These are phyloP conservation scores for Recurvirostra avosetta DNA, from an alignment of 2,113 vertebrate species.

Conservation along the genomic window DNA sequence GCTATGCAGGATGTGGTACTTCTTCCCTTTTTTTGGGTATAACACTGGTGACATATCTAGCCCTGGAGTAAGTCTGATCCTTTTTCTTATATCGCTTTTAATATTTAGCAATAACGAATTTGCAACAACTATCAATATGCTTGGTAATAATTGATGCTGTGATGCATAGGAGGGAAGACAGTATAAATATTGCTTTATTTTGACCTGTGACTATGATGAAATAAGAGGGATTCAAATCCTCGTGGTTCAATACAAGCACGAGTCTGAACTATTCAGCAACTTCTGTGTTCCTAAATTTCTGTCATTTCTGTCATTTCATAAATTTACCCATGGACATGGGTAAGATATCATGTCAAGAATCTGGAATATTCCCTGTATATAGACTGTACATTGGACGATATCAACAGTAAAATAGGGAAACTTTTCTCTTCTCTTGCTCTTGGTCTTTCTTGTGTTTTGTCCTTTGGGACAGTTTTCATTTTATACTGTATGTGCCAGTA, in stretches of 20 bases:
- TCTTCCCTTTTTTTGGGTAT: conserved; percentile 85
- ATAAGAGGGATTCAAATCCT: not conserved
- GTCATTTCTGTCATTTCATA: not conserved
- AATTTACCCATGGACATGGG: not conserved
- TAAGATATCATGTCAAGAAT: not conserved
- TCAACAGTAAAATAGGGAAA: not conserved
- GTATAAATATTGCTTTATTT: not conserved
- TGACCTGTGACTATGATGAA: not conserved
- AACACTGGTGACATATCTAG: conserved; percentile 80
- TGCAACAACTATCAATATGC: not conserved
- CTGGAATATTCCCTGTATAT: not conserved
- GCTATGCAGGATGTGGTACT: conserved; percentile 81
- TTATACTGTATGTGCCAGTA: not conserved
- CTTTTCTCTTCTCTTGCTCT: not conserved
- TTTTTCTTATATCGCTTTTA: not conserved
- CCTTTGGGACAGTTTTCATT: not conserved
- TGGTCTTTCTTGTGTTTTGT: not conserved
- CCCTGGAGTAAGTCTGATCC: conserved; percentile 81
- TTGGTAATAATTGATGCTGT: not conserved
- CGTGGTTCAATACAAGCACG: not conserved
- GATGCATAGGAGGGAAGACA: not conserved
- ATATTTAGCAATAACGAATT: not conserved
- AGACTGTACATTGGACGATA: not conserved
- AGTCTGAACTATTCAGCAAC: not conserved
- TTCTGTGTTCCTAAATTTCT: not conserved